Conservation (phyloP, 2,888 invertebrate species). For the Unio pictorum region DNA sequence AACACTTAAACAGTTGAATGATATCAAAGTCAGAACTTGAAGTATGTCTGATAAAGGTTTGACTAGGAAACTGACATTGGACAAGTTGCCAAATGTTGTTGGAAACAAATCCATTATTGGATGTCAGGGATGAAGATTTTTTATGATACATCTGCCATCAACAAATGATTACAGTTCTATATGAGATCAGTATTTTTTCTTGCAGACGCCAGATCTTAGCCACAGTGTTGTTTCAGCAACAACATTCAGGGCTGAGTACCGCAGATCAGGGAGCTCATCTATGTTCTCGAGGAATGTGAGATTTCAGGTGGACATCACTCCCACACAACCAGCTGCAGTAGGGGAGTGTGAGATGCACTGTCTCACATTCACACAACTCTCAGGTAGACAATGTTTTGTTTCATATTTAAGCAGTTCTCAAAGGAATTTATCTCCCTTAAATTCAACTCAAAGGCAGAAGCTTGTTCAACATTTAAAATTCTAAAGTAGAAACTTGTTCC, state of each 20-base stretch:
- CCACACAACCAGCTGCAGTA: slow-evolving; percentile 59
- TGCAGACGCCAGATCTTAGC: slow-evolving; percentile 71
- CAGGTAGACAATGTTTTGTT: slow-evolving; percentile 77
- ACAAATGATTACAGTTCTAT: neutral
- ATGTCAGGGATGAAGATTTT: neutral
- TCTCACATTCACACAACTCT: slow-evolving; percentile 93
- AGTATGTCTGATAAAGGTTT: too few relatives aligned
- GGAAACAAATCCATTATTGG: too few relatives aligned
- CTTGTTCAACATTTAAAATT: too few relatives aligned
- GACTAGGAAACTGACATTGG: too few relatives aligned
- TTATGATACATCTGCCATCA: neutral
- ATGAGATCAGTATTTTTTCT: neutral
- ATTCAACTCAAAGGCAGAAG: neutral
- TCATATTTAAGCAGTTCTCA: neutral
- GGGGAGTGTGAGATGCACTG: slow-evolving; percentile 80
- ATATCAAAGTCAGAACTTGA: too few relatives aligned
- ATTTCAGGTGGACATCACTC: slow-evolving; percentile 80
- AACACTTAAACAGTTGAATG: too few relatives aligned
- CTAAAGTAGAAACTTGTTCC: neutral
- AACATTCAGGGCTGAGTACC: slow-evolving; percentile 98
- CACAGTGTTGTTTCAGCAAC: slow-evolving; percentile 99
- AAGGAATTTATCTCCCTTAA: neutral
- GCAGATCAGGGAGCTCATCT: slow-evolving; percentile 87
- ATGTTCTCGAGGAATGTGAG: slow-evolving; percentile 97
- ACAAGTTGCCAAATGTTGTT: too few relatives aligned